Percentiles rank a stretch among this genome's conserved stretches.
Evolutionary conservation across 2,113 vertebrate genomes (phyloP).

Genomic region (Sapajus apella): DNA sequence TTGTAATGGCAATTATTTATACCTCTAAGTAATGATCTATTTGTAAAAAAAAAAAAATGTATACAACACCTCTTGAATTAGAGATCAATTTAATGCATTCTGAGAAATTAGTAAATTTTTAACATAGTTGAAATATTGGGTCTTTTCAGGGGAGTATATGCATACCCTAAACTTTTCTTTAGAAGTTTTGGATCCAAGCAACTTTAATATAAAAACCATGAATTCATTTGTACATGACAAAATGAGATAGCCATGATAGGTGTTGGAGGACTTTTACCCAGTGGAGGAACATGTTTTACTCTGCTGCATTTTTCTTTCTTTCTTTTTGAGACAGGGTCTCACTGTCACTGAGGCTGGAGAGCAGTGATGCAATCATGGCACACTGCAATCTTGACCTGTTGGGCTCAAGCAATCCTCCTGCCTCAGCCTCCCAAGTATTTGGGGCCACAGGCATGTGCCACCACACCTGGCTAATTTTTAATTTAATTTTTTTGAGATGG

Average conservation of each 20-base stretch:
- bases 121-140: neutral
- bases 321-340: too few species aligned
- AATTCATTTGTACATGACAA: neutral
- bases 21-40: neutral
- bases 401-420: too few species aligned
- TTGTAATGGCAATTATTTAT: conserved; percentile 24
- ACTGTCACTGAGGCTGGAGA: too few species aligned
- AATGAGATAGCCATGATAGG: neutral
- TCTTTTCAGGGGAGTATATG: neutral
- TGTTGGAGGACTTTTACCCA: neutral
- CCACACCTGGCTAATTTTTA: too few species aligned
- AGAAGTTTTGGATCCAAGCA: conserved; percentile 5
- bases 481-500: too few species aligned
- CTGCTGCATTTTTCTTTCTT: neutral
- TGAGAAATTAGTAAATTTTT: conserved; percentile 11
- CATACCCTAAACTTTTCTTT: neutral
- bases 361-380: too few species aligned
- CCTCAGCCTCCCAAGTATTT: too few species aligned
- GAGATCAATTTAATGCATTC: neutral
- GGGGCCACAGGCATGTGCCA: too few species aligned
- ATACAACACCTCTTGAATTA: neutral
- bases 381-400: too few species aligned
- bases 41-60: neutral
- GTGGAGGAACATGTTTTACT: neutral
- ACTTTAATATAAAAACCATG: neutral